Conservation (phyloP, 2,113 vertebrate genomes). For the Oreocharis arfaki region DNA sequence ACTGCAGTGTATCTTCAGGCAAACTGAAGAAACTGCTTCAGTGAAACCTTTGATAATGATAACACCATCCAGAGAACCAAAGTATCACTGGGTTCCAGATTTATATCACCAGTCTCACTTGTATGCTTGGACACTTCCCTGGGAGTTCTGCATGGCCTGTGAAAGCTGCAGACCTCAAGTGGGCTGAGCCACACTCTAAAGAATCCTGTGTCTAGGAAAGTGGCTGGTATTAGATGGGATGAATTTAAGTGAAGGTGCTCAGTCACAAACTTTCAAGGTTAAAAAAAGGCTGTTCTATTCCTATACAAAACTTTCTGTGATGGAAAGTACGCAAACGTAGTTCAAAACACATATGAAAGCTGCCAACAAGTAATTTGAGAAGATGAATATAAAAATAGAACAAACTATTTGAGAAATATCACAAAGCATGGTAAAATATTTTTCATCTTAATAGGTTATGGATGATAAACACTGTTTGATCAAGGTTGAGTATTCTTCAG, state of each 20-base stretch:
- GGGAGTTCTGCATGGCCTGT: background rate
- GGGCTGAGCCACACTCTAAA: background rate
- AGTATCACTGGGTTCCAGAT: background rate
- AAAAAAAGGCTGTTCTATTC: background rate
- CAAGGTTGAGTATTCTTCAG: background rate
- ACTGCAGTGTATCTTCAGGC: background rate
- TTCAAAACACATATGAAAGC: background rate
- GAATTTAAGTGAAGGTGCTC: background rate
- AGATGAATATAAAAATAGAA: background rate
- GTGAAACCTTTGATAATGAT: background rate
- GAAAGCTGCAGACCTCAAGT: background rate
- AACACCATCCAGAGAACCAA: background rate
- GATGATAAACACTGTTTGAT: background rate
- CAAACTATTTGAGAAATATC: background rate
- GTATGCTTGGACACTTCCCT: background rate
- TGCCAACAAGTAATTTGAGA: background rate
- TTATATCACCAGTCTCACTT: background rate
- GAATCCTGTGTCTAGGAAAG: background rate
- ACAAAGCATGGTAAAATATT: background rate
- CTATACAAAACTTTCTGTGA: background rate
- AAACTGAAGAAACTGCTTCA: background rate
- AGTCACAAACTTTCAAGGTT: background rate
- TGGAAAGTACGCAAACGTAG: background rate
- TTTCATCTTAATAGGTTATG: background rate
- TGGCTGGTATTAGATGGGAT: background rate